Conservation (phyloP, 2,888 invertebrate genomes). For the Stratiomys singularior region DNA sequence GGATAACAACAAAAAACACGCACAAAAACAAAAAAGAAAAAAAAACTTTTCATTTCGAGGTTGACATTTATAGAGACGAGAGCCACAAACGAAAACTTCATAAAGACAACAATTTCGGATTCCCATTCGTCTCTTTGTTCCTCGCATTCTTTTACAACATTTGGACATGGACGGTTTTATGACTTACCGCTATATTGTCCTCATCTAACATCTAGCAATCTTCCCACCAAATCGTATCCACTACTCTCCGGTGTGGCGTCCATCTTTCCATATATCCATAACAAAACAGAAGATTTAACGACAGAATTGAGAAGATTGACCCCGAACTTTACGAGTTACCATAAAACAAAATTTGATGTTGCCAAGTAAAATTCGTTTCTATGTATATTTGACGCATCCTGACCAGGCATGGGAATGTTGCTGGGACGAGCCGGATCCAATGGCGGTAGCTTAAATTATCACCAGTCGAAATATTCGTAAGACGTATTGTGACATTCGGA, state of each 20-base stretch:
- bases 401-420: neutral
- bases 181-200: conserved; percentile 38
- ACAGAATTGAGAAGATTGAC: conserved; percentile 53
- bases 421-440: neutral
- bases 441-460: conserved; percentile 5
- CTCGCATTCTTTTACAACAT: conserved; percentile 27
- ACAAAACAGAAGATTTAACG: conserved; percentile 52
- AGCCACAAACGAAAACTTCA: conserved; percentile 49
- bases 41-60: conserved; percentile 42
- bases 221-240: conserved; percentile 20
- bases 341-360: conserved; percentile 53
- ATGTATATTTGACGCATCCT: conserved; percentile 47
- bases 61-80: conserved; percentile 39
- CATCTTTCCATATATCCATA: conserved; percentile 24
- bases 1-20: too few species aligned
- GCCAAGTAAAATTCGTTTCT: conserved; percentile 50
- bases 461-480: neutral
- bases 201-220: conserved; percentile 27
- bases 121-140: conserved; percentile 49
- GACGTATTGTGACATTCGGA: neutral
- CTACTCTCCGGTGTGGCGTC: conserved; percentile 7
- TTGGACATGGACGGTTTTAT: conserved; percentile 39
- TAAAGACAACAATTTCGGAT: conserved; percentile 52
- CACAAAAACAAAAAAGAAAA: conserved; percentile 13
- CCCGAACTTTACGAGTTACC: conserved; percentile 50